Percentiles rank a stretch among this genome's conserved stretches.
phyloP scores from a whole-genome alignment of 2,888 invertebrate species.

The Temnothorax unifasciatus region DNA sequence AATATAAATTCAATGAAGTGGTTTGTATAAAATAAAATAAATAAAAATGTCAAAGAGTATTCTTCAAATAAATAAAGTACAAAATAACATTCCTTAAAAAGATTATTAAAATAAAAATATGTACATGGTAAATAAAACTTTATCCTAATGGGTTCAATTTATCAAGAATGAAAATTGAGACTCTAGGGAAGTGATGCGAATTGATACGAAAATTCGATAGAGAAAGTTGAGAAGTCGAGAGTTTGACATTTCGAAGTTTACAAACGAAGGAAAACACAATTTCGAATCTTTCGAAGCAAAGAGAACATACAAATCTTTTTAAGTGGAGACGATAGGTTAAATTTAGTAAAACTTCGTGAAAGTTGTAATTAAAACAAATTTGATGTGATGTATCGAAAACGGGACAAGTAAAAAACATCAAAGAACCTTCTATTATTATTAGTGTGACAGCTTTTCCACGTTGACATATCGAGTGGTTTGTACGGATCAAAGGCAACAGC shows the following conservation, averaged over 20 bases:
- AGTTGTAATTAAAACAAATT: constrained; percentile 14
- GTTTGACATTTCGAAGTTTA: neutral
- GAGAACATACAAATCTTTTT: neutral
- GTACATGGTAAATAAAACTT: constrained; percentile 3
- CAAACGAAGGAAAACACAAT: neutral
- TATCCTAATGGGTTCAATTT: neutral
- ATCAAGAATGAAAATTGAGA: constrained; percentile 9
- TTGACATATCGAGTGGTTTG: neutral
- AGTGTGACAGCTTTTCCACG: neutral
- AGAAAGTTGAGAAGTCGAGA: neutral
- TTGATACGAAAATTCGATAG: neutral
- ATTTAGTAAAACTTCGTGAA: neutral
- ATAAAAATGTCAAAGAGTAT: neutral
- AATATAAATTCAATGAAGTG: constrained; percentile 16
- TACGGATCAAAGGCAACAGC: constrained; percentile 63
- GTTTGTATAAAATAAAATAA: neutral
- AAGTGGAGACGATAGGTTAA: neutral
- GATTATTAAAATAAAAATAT: neutral
- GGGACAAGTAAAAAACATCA: neutral
- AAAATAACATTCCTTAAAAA: neutral
- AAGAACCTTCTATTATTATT: neutral
- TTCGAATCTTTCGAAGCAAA: neutral
- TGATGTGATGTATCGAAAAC: constrained; percentile 2
- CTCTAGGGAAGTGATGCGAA: neutral
- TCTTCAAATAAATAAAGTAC: neutral